Conservation (phyloP, 2,888 invertebrate species). For the Eupithecia centaureata region DNA sequence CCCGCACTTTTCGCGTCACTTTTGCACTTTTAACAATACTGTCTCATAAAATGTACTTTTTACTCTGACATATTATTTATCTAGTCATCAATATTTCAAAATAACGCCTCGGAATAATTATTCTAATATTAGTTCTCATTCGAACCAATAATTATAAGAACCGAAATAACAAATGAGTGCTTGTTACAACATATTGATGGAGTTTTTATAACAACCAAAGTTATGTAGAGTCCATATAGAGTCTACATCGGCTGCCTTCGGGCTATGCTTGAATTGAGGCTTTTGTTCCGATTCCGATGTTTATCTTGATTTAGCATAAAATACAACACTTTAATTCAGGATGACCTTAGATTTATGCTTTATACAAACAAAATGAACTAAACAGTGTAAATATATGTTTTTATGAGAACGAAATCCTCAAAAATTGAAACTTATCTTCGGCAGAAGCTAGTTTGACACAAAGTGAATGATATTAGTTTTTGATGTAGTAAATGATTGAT, state of each 20-base stretch:
- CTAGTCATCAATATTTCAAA: constrained; percentile 43
- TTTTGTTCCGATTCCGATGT: background rate
- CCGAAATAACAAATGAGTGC: constrained; percentile 47
- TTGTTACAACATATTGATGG: constrained; percentile 22
- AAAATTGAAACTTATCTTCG: too few relatives aligned
- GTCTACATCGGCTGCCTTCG: background rate
- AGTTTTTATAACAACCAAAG: constrained; percentile 3
- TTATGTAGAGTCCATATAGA: background rate
- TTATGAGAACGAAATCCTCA: too few relatives aligned
- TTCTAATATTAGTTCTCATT: constrained; percentile 55
- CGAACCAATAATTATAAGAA: constrained; percentile 49
- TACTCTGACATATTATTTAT: background rate
- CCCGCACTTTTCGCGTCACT: background rate
- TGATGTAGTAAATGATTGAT: background rate
- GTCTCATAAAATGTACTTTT: background rate
- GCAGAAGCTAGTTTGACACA: background rate
- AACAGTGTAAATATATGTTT: background rate
- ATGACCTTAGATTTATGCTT: background rate
- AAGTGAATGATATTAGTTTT: too few relatives aligned
- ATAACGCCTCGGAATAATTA: constrained; percentile 58
- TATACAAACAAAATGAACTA: background rate
- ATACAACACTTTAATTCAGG: background rate
- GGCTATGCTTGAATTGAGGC: constrained; percentile 24
- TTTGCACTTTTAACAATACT: background rate
- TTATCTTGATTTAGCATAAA: background rate